A percentile compares a stretch with the other conserved stretches of the same genome.
phyloP scores from a whole-genome alignment of 2,888 invertebrate species.

The Synanthedon tipuliformis region DNA sequence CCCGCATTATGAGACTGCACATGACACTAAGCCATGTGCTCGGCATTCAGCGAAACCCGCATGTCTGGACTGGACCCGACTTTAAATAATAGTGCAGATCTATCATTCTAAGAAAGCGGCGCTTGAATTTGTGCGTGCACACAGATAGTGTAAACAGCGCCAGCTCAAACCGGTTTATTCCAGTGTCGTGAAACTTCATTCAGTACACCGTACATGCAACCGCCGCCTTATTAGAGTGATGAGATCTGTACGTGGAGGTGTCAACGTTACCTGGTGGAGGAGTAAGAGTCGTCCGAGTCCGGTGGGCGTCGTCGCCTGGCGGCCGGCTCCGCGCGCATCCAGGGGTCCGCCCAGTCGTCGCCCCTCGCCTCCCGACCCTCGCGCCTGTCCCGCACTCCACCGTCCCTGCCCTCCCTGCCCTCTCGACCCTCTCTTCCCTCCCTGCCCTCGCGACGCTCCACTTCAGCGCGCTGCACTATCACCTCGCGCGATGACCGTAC shows the following conservation, averaged over 20 bases:
- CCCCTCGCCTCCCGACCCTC: conserved; percentile 61
- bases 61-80: too few relatives aligned
- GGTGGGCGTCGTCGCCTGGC: conserved; percentile 47
- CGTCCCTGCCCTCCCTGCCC: conserved; percentile 19
- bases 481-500: conserved; percentile 78
- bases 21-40: too few relatives aligned
- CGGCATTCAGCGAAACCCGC: too few relatives aligned
- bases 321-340: conserved; percentile 79
- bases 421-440: conserved; percentile 16
- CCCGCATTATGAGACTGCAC: too few relatives aligned
- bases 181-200: neutral
- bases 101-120: neutral
- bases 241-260: neutral
- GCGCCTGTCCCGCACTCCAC: conserved; percentile 14
- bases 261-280: conserved; percentile 48
- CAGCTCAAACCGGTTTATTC: neutral
- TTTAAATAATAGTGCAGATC: neutral
- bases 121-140: neutral
- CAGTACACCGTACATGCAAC: neutral
- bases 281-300: conserved; percentile 59
- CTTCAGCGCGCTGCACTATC: conserved; percentile 78
- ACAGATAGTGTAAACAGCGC: neutral
- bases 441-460: conserved; percentile 29
- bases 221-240: neutral
- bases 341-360: conserved; percentile 96